Base-by-base conservation (phyloP, 2,888 invertebrate genomes). In the Crepidodera aurea region DNA sequence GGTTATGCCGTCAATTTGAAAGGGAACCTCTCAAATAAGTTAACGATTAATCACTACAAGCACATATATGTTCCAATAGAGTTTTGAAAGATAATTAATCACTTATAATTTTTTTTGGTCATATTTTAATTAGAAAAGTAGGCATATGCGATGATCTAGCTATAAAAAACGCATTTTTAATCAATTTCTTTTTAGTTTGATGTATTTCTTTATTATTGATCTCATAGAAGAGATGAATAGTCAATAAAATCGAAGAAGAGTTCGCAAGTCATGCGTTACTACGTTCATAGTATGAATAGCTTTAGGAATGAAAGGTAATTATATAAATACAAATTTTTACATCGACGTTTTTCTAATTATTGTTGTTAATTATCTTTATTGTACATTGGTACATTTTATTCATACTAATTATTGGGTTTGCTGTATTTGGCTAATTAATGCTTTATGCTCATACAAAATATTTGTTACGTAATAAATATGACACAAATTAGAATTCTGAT, bases 31-130 rank as follows among this genome's bases (percentile, higher is more conserved):
- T n/a, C 25, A 62, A 51, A 34, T 32, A 29, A 37, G 37, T 34
- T 39, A 27, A 10, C 53, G 39, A 53, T 53, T 25, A 40, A 22
- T 53, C 53, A 40, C 39, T 39, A 39, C 12, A 34, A 53, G 53
- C 22, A 39, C 22, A 34, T 37, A 39, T 53, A 39, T 22, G 15
- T 16, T 39, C 25, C 53, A 53, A 39, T 53, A 53, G 27, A 0
- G 12, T 22, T 51, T 19, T 19, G 19, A 19, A 37, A 51, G 13
- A 25, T 39, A 53, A 53, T 53, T 39, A 53, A 53, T 53, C 40
- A 53, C 27, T 53, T 40, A 27, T 53, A 39, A 53, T 53, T 53
- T 15, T 25, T 51, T 25, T 18, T 51, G n/a, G 39, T 53, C 8
- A 25, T 39, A 25, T 53, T 53, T 56, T 29, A 56, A 42, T 39